phyloP scores from a whole-genome alignment of 2,888 invertebrate species.

The Flexamia atlantica region DNA sequence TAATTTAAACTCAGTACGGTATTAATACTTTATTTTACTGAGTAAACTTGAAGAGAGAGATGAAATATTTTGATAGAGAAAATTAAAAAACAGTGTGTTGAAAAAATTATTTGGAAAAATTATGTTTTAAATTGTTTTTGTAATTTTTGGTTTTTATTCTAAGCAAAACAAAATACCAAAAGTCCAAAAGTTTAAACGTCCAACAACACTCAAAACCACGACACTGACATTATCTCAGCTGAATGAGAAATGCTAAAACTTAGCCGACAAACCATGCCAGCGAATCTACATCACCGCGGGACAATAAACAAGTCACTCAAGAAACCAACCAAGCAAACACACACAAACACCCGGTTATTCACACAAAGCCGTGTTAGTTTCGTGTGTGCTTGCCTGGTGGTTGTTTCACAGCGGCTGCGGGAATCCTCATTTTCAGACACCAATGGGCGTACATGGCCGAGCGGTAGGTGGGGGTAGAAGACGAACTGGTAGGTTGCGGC shows the following conservation, averaged over 20 bases:
- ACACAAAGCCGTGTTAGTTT: conserved; percentile 40
- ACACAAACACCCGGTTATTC: conserved; percentile 43
- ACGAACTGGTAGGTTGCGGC: conserved; percentile 37
- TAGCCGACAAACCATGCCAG: background rate
- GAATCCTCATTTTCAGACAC: conserved; percentile 94
- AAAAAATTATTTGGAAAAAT: too few species aligned
- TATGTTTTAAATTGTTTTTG: too few species aligned
- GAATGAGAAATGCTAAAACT: background rate
- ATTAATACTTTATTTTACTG: too few species aligned
- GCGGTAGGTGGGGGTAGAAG: conserved; percentile 76
- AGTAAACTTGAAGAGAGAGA: too few species aligned
- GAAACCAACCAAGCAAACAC: conserved; percentile 44
- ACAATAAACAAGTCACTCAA: conserved; percentile 10
- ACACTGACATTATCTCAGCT: background rate
- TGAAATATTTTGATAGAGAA: too few species aligned
- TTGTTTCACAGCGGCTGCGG: conserved; percentile 75
- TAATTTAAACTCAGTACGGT: too few species aligned
- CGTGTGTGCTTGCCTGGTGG: conserved; percentile 67
- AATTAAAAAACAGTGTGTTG: too few species aligned
- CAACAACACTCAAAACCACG: background rate
- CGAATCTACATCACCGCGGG: background rate
- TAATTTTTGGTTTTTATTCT: too few species aligned
- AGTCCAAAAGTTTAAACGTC: too few species aligned
- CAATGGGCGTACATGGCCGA: conserved; percentile 94
- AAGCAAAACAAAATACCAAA: too few species aligned